Conservation (phyloP, 2,113 vertebrate genomes). For the Pseudorasbora parva region DNA sequence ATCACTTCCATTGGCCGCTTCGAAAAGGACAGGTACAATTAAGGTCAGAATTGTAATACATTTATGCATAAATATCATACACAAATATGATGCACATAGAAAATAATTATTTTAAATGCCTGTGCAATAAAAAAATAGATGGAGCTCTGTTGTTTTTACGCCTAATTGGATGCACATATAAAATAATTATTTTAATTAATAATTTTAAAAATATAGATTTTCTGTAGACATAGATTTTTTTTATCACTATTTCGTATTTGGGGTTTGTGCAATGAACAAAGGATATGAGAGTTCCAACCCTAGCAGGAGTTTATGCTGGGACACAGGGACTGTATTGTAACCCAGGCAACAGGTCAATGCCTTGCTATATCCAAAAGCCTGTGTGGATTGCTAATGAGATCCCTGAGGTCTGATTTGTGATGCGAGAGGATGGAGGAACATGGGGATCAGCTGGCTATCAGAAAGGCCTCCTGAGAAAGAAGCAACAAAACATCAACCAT, state of each 20-base stretch:
- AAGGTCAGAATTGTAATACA: neutral
- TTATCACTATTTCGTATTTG: neutral
- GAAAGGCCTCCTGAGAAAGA: conserved; percentile 42
- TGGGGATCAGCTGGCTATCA: conserved; percentile 52
- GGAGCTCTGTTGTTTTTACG: neutral
- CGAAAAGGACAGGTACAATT: neutral
- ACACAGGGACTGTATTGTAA: conserved; percentile 42
- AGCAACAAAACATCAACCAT: conserved; percentile 49
- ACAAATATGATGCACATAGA: too few species aligned
- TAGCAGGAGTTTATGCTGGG: conserved; percentile 31
- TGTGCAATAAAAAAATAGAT: neutral
- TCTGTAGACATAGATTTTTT: neutral
- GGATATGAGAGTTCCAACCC: conserved; percentile 9
- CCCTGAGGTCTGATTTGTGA: conserved; percentile 46
- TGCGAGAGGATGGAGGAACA: conserved; percentile 37
- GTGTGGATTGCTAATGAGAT: conserved; percentile 52
- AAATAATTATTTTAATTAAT: neutral
- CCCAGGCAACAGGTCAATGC: conserved; percentile 48
- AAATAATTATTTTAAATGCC: too few species aligned
- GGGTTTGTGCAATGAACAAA: neutral
- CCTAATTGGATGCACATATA: neutral
- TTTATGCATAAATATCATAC: too few species aligned
- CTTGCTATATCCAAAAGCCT: conserved; percentile 22
- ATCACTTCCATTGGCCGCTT: neutral
- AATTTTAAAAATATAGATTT: neutral